Base-by-base conservation (phyloP, 2,113 vertebrate species). In the Lethenteron camtschaticum region DNA sequence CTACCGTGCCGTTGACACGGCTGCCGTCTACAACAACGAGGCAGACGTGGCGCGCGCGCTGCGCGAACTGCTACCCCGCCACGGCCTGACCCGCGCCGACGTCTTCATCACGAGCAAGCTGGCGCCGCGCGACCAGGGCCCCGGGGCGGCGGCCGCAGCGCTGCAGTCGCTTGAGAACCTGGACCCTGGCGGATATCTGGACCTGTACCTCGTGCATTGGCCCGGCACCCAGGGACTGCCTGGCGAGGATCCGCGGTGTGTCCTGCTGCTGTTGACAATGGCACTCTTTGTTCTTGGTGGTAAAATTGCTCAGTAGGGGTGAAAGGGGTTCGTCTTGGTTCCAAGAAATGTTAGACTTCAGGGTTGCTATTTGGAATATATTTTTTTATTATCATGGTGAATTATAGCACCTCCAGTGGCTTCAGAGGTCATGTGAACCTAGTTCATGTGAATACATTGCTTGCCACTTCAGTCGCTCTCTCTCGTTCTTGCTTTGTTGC, bases 201-300 rank as follows among this genome's bases (percentile, higher is more conserved):
- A 87, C 71, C 80, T 87, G 13, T 87, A 82, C 72, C 77, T 87
- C 56, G 80, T 87, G 73, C 86, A 87, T 75, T 86, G 85, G 86
- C 86, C 85, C 1, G 85, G 85, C 7, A 85, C 81, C 1, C 83
- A 83, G 71, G 83, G 85, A 9, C 66, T 79, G 56, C 72, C 20
- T 1, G 80, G 82, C 57, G 57, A 71, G 9, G 83, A 87, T 72
- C 56, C 74, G 9, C 74, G 71, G 41, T 41, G 41, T 41, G 41
- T 41, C 41, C 41, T 41, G 41, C 41, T 41, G 41, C 41, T 41
- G 41, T 41, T 41, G 41, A 41, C 41, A 41, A 41, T 41, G 5
- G 41, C 41, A 41, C 41, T 41, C 24, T 3, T 24, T 24, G 24
- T 24, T 24, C 24, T 24, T 24, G 24, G 24, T 24, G 24, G 24